Evolutionary conservation across 2,113 vertebrate species (phyloP).

Genomic region (Vimba vimba): DNA sequence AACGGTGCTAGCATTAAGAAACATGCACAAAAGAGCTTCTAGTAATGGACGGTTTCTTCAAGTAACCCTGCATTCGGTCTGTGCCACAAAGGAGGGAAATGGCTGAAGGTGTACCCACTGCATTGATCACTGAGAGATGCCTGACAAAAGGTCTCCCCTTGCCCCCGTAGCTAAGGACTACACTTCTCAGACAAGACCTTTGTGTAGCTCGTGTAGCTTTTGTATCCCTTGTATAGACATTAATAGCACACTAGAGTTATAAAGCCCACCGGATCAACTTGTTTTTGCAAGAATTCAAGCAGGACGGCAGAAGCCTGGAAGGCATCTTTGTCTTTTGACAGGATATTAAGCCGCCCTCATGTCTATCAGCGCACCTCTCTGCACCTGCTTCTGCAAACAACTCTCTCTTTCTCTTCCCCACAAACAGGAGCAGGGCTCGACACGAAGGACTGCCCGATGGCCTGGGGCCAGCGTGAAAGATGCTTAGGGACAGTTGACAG

Average conservation of each 20-base stretch:
- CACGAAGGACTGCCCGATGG: too few relatives aligned
- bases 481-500: too few relatives aligned
- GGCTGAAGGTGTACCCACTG: constrained; percentile 69
- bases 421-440: not conserved
- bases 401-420: constrained; percentile 14
- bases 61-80: constrained; percentile 57
- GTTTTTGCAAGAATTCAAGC: constrained; percentile 35
- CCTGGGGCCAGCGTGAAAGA: not conserved
- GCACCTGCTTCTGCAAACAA: constrained; percentile 37
- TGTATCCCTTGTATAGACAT: not conserved
- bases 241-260: not conserved
- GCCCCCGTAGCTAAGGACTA: constrained; percentile 52
- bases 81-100: constrained; percentile 70
- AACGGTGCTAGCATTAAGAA: constrained; percentile 12
- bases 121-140: constrained; percentile 67
- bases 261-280: constrained; percentile 21
- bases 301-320: constrained; percentile 38
- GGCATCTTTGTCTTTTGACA: constrained; percentile 42
- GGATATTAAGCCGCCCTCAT: constrained; percentile 43
- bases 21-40: constrained; percentile 20
- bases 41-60: constrained; percentile 70
- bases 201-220: not conserved
- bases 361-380: constrained; percentile 52
- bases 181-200: constrained; percentile 22
- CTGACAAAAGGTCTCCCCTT: constrained; percentile 66